Base-by-base conservation (phyloP, 2,113 vertebrate species). In the Nothobranchius furzeri region DNA sequence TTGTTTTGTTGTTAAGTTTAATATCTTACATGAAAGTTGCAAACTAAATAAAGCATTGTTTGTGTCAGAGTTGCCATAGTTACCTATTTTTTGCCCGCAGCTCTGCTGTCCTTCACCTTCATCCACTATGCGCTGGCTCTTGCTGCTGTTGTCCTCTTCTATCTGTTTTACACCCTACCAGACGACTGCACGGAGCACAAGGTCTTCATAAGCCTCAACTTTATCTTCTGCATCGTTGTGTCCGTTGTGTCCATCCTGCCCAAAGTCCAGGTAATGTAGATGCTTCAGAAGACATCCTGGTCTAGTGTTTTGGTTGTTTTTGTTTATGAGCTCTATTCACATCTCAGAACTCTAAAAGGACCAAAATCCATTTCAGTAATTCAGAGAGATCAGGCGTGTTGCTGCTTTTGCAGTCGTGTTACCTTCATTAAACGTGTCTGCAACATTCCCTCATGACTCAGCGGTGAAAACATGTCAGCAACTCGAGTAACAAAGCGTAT, bases 121-220 rank as follows among this genome's bases (percentile, higher is more conserved):
- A 0, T 94, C 64, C 78, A 91, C 84, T 98, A 95, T 0, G 64
- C 79, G 0, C 6, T 90, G 55, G 92, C 95, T 2, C 76, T 96
- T 0, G 9, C 73, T 0, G 93, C 92, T 0, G 1, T 95, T 0
- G 90, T 68, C 0, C 87, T 97, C 50, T 91, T 98, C 66, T 98
- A 94, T 0, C 0, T 95, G 40, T 98, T 92, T 80, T 98, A 98
- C 88, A 96, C 95, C 35, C 76, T 85, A 12, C 76, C 94, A 0
- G 62, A 92, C 0, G 73, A 76, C 84, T 98, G 96, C 89, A 83
- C 92, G 0, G 93, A 92, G 80, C 92, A 95, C 93, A 98, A 98
- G 75, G 79, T 87, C 68, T 93, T 98, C 89, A 93, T 98, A 87
- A 94, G 96, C 89, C 93, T 98, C 85, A 98, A 98, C 89, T 77